Evolutionary conservation across 2,797 vertebrate genomes (phyloP).

Genomic region (Rhinella marina): DNA sequence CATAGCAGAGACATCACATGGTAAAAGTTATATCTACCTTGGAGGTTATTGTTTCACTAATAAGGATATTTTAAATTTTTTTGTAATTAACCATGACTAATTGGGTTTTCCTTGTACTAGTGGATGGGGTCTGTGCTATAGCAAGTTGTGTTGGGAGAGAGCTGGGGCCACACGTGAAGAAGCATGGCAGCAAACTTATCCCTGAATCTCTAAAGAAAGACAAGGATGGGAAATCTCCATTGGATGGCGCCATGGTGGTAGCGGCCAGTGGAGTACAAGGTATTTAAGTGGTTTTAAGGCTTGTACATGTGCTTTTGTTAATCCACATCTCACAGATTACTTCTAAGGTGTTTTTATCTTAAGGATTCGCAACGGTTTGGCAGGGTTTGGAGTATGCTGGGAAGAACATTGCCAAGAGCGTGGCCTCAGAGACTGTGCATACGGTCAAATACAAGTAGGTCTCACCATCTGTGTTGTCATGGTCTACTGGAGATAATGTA

Average conservation of each 20-base stretch:
- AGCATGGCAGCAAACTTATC: constrained; percentile 92
- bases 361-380: constrained; percentile 97
- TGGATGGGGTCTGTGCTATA: constrained; percentile 91
- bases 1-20: no score
- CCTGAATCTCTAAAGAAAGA: constrained; percentile 95
- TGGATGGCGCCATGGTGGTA: constrained; percentile 94
- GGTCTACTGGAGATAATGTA: no score
- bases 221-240: constrained; percentile 89
- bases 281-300: constrained; percentile 65
- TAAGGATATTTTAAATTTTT: neutral
- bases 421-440: constrained; percentile 91
- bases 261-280: constrained; percentile 97
- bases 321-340: constrained; percentile 47
- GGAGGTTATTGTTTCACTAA: neutral
- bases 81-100: neutral
- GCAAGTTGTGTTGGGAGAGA: constrained; percentile 89
- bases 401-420: constrained; percentile 88
- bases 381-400: constrained; percentile 92
- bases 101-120: constrained; percentile 70
- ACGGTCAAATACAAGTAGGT: constrained; percentile 96
- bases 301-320: neutral
- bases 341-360: constrained; percentile 54
- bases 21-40: no score
- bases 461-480: no score
- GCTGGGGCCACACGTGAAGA: constrained; percentile 94